A percentile compares a stretch with the other conserved stretches of the same genome.
Evolutionary conservation across 2,113 vertebrate genomes (phyloP).

Genomic region (Phylloscopus trochilus): DNA sequence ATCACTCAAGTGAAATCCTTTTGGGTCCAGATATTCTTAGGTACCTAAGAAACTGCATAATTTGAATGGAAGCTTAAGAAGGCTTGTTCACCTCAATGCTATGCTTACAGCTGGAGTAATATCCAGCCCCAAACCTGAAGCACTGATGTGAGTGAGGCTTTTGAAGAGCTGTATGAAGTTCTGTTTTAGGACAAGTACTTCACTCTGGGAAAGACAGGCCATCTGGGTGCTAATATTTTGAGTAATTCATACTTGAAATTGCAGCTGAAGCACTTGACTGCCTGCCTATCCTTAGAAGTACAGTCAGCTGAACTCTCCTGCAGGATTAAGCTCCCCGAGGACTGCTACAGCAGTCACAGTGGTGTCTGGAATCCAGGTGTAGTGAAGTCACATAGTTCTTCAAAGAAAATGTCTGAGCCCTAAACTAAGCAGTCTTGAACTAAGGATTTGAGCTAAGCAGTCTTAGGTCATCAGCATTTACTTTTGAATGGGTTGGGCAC

Average conservation of each 20-base stretch:
- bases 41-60: background rate
- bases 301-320: background rate
- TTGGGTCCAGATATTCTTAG: background rate
- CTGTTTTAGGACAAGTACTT: background rate
- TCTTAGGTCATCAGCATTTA: background rate
- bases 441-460: background rate
- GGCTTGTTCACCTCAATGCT: background rate
- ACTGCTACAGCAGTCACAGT: accelerated
- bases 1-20: background rate
- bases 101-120: background rate
- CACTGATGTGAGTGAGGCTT: background rate
- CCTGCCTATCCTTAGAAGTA: background rate
- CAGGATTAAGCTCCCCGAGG: background rate
- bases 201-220: background rate
- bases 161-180: background rate
- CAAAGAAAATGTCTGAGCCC: background rate
- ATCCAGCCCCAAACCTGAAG: background rate
- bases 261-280: background rate
- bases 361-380: background rate
- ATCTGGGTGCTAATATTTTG: background rate
- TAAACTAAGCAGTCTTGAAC: background rate
- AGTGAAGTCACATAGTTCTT: background rate
- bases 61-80: background rate
- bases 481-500: background rate
- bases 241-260: background rate